Evolutionary conservation across 2,888 invertebrate genomes (phyloP).

Genomic region (Hedychridium roseum): DNA sequence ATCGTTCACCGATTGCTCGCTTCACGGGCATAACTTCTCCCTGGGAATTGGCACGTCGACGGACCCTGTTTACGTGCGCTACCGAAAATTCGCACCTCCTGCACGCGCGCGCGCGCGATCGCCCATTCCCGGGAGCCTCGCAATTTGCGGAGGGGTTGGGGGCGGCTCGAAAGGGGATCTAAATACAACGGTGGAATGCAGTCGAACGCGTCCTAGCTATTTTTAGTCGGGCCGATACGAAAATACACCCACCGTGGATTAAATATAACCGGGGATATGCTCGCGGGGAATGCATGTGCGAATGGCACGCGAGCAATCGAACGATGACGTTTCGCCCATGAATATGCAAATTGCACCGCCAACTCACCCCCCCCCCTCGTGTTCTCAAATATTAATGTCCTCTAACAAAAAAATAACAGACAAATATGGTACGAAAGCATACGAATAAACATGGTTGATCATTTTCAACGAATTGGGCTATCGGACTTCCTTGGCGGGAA

Average conservation of each 20-base stretch:
- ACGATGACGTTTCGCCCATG: constrained; percentile 8
- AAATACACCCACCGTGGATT: constrained; percentile 45
- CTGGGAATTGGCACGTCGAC: too few relatives aligned
- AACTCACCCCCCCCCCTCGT: background rate
- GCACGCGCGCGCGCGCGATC: background rate
- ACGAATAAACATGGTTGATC: too few relatives aligned
- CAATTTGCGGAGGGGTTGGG: constrained; percentile 1
- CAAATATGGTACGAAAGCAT: too few relatives aligned
- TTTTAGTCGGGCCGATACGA: constrained; percentile 42
- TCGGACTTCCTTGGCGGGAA: too few relatives aligned
- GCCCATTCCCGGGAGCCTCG: background rate
- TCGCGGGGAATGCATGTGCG: constrained; percentile 32
- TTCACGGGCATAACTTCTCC: too few relatives aligned
- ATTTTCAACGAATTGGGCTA: too few relatives aligned
- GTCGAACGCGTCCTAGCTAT: constrained; percentile 41
- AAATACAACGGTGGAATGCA: constrained; percentile 49
- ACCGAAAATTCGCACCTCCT: background rate
- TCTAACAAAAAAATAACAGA: too few relatives aligned
- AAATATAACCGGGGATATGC: constrained; percentile 44
- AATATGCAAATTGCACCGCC: constrained; percentile 25
- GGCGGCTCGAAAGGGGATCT: constrained; percentile 22
- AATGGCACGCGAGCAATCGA: constrained; percentile 31
- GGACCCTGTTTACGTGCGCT: too few relatives aligned
- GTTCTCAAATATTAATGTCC: too few relatives aligned
- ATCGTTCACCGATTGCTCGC: too few relatives aligned